Evolutionary conservation across 1,140 invertebrate genomes (phyloP), one percentile per base, ranked within the genome.

Genomic region (Pectinophora gossypiella): DNA sequence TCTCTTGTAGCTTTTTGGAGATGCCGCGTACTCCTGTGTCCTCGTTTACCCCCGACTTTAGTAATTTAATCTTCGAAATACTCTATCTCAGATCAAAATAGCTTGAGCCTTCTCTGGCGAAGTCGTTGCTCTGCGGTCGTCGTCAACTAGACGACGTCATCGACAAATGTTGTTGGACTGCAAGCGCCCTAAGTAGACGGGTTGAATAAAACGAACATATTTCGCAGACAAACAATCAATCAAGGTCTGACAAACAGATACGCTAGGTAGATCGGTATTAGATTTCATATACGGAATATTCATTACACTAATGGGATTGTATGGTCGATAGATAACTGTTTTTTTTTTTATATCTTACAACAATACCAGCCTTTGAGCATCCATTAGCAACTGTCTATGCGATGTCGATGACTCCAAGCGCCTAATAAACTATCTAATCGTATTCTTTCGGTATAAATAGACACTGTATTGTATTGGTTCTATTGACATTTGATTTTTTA

Each of bases 221-320:
- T n/a, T 32, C 27, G 27, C 27, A 12, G n/a, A n/a, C n/a, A n/a
- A 16, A 40, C 48, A 35, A 62, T 66, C 51, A 51, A 60, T 67
- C 60, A 58, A 46, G 55, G 35, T 40, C 51, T 32, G 56, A 59
- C 58, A 55, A 51, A 16, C n/a, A 16, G n/a, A 40, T 15, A 40
- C 36, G 36, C 23, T 27, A 15, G n/a, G 36, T 10, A 40, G 12
- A 16, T 15, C 9, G 10, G 36, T 40, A 40, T 40, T 56, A 58
- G 49, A 58, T 59, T 59, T 57, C 51, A 48, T 54, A 56, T 48
- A 35, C 23, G 36, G n/a, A 47, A 49, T 49, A 58, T 59, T 67
- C 60, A 60, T 63, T 67, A 60, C 18, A 55, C 57, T 67, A 62
- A 67, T 67, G 64, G 60, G 32, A 48, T 49, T 58, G 52, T 60